phyloP scores from a whole-genome alignment of 2,888 invertebrate species.

The Cryptus viduatorius region DNA sequence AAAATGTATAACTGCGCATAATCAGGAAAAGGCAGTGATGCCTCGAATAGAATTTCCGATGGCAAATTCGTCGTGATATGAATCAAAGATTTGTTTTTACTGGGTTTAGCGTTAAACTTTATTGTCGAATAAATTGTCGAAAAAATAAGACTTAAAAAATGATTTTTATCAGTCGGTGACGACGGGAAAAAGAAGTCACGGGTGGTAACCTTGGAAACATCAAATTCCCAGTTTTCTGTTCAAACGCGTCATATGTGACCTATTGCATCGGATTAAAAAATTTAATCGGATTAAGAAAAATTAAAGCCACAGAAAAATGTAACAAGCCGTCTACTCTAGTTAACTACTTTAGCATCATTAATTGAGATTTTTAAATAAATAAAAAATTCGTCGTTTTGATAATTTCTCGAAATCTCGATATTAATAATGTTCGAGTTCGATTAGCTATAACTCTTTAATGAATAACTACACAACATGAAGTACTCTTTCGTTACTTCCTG shows the following conservation, averaged over 20 bases:
- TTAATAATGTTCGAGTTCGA: no score
- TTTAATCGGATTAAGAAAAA: no score
- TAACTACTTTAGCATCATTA: no score
- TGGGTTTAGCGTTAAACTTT: not conserved
- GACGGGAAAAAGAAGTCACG: not conserved
- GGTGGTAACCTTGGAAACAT: not conserved
- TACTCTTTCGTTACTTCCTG: not conserved
- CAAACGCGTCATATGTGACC: not conserved
- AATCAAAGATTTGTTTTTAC: not conserved
- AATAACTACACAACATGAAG: no score
- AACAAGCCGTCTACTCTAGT: no score
- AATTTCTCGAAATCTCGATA: no score
- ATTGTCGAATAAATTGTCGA: not conserved
- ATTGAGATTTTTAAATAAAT: no score
- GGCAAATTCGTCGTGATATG: constrained; percentile 12
- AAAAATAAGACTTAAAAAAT: not conserved
- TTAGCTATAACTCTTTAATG: not conserved
- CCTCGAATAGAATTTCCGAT: not conserved
- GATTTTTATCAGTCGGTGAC: not conserved
- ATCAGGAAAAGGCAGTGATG: not conserved
- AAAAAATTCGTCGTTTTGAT: no score
- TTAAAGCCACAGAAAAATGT: no score
- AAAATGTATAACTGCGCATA: constrained; percentile 28
- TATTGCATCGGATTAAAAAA: not conserved
- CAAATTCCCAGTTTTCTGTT: not conserved